phyloP scores from a whole-genome alignment of 2,113 vertebrate genomes.

The Planiliza haematocheilus region DNA sequence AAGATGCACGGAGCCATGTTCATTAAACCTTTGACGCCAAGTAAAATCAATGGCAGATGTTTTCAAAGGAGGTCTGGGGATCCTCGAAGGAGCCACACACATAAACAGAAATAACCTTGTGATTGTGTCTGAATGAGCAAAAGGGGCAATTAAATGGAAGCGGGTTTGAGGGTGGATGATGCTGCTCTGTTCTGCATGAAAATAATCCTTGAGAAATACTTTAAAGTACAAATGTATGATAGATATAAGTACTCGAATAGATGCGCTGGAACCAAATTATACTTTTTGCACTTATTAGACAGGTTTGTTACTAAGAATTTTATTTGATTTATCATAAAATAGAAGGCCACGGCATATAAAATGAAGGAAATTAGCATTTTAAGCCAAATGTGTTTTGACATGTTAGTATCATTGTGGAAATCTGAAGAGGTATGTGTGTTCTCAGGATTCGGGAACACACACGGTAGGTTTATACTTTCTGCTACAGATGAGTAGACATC shows the following conservation, averaged over 20 bases:
- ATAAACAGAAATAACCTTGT: constrained; percentile 67
- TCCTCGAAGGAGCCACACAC: constrained; percentile 50
- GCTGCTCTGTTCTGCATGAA: constrained; percentile 20
- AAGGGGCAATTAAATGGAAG: constrained; percentile 35
- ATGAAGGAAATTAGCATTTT: not conserved
- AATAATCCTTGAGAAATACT: constrained; percentile 18
- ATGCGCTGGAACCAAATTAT: not conserved
- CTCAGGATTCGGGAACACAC: not conserved
- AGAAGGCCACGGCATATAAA: not conserved
- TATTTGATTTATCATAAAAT: not conserved
- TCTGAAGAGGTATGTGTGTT: not conserved
- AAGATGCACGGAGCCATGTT: constrained; percentile 75
- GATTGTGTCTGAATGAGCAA: constrained; percentile 53
- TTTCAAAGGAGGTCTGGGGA: constrained; percentile 63
- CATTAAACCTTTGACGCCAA: constrained; percentile 83
- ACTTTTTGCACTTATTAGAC: not conserved
- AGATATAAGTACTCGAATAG: not conserved
- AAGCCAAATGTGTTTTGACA: constrained; percentile 4
- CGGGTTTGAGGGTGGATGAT: constrained; percentile 12
- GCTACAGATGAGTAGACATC: not conserved
- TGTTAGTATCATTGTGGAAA: constrained; percentile 2
- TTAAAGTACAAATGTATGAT: not conserved
- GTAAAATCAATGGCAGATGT: constrained; percentile 84
- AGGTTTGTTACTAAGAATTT: not conserved
- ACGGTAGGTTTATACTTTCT: not conserved